phyloP scores from a whole-genome alignment of 2,113 vertebrate genomes.

The Dendropsophus ebraccatus region DNA sequence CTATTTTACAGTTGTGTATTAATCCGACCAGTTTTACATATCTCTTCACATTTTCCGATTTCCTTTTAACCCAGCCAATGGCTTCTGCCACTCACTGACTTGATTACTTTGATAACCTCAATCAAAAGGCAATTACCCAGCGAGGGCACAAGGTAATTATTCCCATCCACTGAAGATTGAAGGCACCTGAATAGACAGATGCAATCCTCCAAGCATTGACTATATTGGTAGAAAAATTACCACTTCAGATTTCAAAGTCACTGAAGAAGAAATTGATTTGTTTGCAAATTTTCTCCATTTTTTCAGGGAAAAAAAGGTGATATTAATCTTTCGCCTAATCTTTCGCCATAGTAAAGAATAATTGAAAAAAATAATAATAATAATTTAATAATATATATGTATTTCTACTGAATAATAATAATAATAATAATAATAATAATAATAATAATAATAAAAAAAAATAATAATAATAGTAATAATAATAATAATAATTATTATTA shows the following conservation, averaged over 20 bases:
- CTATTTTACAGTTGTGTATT: conserved; percentile 60
- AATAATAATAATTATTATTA: no score
- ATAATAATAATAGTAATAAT: no score
- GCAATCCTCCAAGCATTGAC: conserved; percentile 76
- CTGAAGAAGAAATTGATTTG: conserved; percentile 69
- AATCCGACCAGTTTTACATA: conserved; percentile 61
- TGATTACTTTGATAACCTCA: conserved; percentile 97
- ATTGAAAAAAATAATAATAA: no score
- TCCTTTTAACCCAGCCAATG: conserved; percentile 67
- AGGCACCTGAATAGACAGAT: conserved; percentile 86
- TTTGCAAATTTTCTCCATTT: conserved; percentile 62
- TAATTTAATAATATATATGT: no score
- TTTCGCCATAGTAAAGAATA: not conserved
- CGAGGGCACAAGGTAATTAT: conserved; percentile 86
- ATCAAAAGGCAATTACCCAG: conserved; percentile 97
- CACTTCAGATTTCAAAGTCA: conserved; percentile 72
- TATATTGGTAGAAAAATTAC: conserved; percentile 76
- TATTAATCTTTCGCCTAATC: not conserved
- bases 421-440: not conserved
- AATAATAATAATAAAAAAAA: no score
- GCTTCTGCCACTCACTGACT: conserved; percentile 80
- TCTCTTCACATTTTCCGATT: conserved; percentile 62
- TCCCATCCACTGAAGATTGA: conserved; percentile 80
- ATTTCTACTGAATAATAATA: not conserved
- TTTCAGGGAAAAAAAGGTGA: not conserved